Percentiles rank a stretch among this genome's conserved stretches.
Conservation (phyloP, 1,140 invertebrate species). For the Arctopsyche grandis region DNA sequence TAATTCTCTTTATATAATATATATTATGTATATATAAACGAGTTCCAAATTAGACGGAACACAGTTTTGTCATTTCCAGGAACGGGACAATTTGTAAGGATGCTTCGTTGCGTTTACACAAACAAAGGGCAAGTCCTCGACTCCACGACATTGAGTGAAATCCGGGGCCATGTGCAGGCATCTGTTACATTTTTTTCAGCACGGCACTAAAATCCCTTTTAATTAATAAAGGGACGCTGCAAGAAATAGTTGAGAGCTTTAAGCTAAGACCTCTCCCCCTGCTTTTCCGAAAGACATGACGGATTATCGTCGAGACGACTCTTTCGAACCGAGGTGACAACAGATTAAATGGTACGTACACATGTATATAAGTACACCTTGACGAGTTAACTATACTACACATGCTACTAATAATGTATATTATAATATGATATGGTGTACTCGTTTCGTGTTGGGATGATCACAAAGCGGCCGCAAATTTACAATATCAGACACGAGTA, state of each 20-base stretch:
- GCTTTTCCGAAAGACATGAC: slow-evolving; percentile 20
- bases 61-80: neutral
- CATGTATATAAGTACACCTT: no score
- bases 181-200: slow-evolving; percentile 41
- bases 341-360: no score
- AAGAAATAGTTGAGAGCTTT: slow-evolving; percentile 43
- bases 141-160: slow-evolving; percentile 10
- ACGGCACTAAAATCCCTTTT: slow-evolving; percentile 38
- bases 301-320: slow-evolving; percentile 41
- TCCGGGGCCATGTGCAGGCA: slow-evolving; percentile 35
- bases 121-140: neutral
- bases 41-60: no score
- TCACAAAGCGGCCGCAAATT: slow-evolving; percentile 33
- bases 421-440: no score
- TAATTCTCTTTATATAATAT: no score
- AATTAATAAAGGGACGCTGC: slow-evolving; percentile 50
- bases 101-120: neutral
- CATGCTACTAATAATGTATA: no score
- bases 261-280: slow-evolving; percentile 26
- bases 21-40: no score
- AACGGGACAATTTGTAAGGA: neutral
- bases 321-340: neutral
- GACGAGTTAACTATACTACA: no score
- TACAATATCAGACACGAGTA: slow-evolving; percentile 30
- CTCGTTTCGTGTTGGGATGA: neutral